phyloP scores from a whole-genome alignment of 2,797 vertebrate species.

The Trachurus trachurus region DNA sequence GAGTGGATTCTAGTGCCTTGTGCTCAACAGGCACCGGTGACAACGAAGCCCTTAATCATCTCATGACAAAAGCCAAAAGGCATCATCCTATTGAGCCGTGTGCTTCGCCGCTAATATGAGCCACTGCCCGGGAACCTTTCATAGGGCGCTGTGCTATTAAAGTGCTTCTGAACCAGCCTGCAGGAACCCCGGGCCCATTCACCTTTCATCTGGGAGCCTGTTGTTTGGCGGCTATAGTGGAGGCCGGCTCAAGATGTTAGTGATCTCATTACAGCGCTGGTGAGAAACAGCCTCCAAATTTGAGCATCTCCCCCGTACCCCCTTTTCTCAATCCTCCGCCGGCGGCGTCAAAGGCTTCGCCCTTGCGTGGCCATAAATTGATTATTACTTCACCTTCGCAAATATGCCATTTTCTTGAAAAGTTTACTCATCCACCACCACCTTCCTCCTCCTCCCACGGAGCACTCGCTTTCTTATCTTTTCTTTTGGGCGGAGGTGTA shows the following conservation, averaged over 20 bases:
- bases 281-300: conserved; percentile 71
- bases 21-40: conserved; percentile 90
- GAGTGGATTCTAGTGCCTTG: conserved; percentile 91
- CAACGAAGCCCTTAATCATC: conserved; percentile 97
- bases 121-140: conserved; percentile 95
- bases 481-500: conserved; percentile 89
- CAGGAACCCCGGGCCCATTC: conserved; percentile 90
- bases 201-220: conserved; percentile 95
- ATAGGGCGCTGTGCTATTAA: conserved; percentile 90
- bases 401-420: conserved; percentile 65
- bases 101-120: conserved; percentile 94
- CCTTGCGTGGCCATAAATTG: conserved; percentile 62
- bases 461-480: conserved; percentile 90
- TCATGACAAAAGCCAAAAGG: conserved; percentile 99
- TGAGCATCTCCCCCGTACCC: conserved; percentile 63
- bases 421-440: conserved; percentile 65
- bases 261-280: conserved; percentile 91
- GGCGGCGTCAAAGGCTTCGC: conserved; percentile 53
- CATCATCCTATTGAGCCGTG: conserved; percentile 98
- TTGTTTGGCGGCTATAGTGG: conserved; percentile 86
- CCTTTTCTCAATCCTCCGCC: conserved; percentile 41
- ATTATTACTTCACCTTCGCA: conserved; percentile 71
- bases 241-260: conserved; percentile 89
- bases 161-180: conserved; percentile 94
- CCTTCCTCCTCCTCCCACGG: conserved; percentile 59